A percentile compares a stretch with the other conserved stretches of the same genome.
These are phyloP conservation scores for Xenotilapia leptura DNA, from an alignment of 2,113 vertebrate genomes.

Conservation along the genomic window DNA sequence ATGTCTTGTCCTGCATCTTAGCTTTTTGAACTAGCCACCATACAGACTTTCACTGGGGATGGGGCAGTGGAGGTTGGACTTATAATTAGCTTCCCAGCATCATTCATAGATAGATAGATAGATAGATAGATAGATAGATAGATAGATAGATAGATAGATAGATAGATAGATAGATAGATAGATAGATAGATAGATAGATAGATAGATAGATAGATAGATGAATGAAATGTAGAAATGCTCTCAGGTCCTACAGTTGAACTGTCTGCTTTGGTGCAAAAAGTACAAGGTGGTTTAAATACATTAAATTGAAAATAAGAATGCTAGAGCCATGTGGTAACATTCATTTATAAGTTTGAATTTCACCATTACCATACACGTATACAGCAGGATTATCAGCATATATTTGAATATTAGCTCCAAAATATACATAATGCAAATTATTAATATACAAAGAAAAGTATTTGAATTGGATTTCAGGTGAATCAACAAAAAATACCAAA, in stretches of 20 bases:
- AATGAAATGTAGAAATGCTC: not conserved
- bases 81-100: not conserved
- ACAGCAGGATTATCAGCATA: not conserved
- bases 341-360: not conserved
- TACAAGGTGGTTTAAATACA: not conserved
- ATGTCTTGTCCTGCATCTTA: not conserved
- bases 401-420: too few relatives aligned
- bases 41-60: not conserved
- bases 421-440: not conserved
- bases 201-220: not conserved
- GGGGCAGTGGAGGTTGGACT: not conserved
- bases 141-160: too few relatives aligned
- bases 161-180: too few relatives aligned
- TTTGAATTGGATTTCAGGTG: not conserved
- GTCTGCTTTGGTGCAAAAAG: not conserved
- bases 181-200: too few relatives aligned
- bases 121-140: too few relatives aligned
- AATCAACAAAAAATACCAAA: not conserved
- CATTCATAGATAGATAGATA: not conserved
- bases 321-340: not conserved
- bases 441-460: not conserved
- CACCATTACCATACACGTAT: not conserved
- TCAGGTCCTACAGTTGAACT: not conserved
- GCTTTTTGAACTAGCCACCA: not conserved
- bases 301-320: not conserved